Evolutionary conservation across 2,888 invertebrate genomes (phyloP).

Genomic region (Limnephilus marmoratus): DNA sequence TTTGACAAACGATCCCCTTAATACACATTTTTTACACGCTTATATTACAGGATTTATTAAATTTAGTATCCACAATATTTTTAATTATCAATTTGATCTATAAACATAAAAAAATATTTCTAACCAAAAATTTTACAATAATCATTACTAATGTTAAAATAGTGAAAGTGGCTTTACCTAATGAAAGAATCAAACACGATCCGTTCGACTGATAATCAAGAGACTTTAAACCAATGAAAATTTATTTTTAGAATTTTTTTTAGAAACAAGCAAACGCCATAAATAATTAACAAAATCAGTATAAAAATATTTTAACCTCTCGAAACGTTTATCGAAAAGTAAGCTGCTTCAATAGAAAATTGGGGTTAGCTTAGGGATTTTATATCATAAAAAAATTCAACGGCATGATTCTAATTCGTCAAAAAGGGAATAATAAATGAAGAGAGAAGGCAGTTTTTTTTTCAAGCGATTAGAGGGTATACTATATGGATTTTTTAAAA

Average conservation of each 20-base stretch:
- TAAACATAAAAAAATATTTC: too few species aligned
- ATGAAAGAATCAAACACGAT: too few species aligned
- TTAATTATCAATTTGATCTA: not conserved
- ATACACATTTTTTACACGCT: not conserved
- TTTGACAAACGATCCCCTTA: not conserved
- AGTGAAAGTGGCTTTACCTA: too few species aligned
- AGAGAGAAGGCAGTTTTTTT: not conserved
- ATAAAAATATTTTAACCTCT: not conserved
- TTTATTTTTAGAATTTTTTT: not conserved
- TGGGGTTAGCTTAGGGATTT: not conserved
- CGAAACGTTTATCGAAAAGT: not conserved
- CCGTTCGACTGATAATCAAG: too few species aligned
- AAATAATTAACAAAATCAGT: not conserved
- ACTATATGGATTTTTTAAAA: too few species aligned
- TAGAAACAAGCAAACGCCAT: not conserved
- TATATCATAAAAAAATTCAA: not conserved
- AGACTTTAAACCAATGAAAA: too few species aligned
- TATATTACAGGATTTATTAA: not conserved
- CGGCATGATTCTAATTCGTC: not conserved
- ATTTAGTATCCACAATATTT: not conserved
- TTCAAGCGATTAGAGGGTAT: not conserved
- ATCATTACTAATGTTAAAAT: too few species aligned
- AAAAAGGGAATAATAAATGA: not conserved
- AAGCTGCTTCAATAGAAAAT: not conserved
- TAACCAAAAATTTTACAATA: too few species aligned